A percentile compares a stretch with the other conserved stretches of the same genome.
phyloP scores from a whole-genome alignment of 2,888 invertebrate genomes.

The Ametastegia equiseti region DNA sequence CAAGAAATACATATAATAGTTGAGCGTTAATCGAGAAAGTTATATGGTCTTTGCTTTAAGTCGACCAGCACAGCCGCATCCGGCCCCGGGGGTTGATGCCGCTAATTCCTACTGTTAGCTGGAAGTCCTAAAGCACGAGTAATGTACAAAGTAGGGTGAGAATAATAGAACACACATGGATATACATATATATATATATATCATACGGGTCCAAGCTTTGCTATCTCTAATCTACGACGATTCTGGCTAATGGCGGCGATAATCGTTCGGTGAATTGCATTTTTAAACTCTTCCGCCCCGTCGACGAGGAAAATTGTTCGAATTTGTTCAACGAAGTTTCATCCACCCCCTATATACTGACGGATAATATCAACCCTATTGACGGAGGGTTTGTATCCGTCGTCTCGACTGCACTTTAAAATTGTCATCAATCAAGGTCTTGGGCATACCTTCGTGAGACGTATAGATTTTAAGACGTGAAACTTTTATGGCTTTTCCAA shows the following conservation, averaged over 20 bases:
- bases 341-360: not conserved
- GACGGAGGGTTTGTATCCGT: conserved; percentile 25
- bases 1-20: conserved; percentile 31
- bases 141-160: conserved; percentile 24
- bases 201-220: not conserved
- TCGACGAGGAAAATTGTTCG: conserved; percentile 16
- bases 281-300: conserved; percentile 25
- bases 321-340: conserved; percentile 29
- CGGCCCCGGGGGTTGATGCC: conserved; percentile 10
- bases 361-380: not conserved
- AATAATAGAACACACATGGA: not conserved
- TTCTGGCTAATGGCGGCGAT: not conserved
- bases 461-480: not conserved
- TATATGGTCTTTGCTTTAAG: not conserved
- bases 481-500: not conserved
- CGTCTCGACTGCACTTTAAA: conserved; percentile 6
- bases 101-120: not conserved
- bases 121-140: not conserved
- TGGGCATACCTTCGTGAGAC: not conserved
- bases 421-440: conserved; percentile 26
- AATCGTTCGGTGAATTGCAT: conserved; percentile 32
- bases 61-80: conserved; percentile 6
- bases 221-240: conserved; percentile 11
- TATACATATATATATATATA: not conserved
- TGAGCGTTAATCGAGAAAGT: conserved; percentile 35